These are phyloP conservation scores for Tenthredo distinguenda DNA, from an alignment of 2,888 invertebrate genomes.

Conservation along the genomic window DNA sequence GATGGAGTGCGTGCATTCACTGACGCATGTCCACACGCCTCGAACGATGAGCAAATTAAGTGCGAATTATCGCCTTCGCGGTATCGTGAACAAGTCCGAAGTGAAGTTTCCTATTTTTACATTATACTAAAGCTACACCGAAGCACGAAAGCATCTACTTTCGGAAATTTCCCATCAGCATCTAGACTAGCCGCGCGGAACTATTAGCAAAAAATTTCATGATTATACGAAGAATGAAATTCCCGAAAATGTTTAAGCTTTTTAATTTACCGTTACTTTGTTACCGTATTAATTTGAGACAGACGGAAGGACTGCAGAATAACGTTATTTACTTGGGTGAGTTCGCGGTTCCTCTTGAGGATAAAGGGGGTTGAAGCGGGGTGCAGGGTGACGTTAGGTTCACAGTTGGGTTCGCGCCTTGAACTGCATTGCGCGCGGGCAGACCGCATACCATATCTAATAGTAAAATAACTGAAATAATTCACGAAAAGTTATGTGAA, in stretches of 20 bases:
- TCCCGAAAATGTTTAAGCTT: background rate
- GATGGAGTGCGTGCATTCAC: conserved; percentile 9
- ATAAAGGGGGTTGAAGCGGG: background rate
- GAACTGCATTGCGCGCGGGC: conserved; percentile 52
- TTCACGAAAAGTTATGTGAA: conserved; percentile 74
- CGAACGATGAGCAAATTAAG: background rate
- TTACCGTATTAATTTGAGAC: background rate
- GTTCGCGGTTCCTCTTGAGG: conserved; percentile 28
- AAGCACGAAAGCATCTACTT: background rate
- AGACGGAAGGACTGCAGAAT: background rate
- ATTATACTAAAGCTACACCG: background rate
- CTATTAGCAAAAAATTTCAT: background rate
- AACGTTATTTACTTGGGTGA: conserved; percentile 18
- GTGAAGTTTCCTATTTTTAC: background rate
- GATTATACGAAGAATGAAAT: conserved; percentile 4
- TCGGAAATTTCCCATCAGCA: background rate
- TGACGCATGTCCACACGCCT: conserved; percentile 46
- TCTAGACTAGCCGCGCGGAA: background rate
- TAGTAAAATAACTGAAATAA: conserved; percentile 76
- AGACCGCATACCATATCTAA: conserved; percentile 73
- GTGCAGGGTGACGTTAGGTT: background rate
- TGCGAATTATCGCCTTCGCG: conserved; percentile 21
- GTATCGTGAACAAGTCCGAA: background rate
- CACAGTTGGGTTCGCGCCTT: conserved; percentile 48
- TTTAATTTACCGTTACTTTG: conserved; percentile 12